These are phyloP conservation scores for Epistrophe eligans DNA, from an alignment of 2,888 invertebrate genomes.

Conservation along the genomic window DNA sequence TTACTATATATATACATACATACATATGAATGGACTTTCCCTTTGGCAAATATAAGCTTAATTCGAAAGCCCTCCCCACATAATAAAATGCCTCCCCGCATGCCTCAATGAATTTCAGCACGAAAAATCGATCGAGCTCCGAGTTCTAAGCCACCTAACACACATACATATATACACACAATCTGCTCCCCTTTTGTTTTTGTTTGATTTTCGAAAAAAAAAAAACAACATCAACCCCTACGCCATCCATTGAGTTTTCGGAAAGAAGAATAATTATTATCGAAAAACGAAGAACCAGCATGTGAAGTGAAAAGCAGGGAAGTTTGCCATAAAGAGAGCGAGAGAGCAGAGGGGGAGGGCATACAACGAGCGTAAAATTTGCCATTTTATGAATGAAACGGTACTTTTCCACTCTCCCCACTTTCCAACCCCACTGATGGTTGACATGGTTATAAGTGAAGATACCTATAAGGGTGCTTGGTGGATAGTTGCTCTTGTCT, in stretches of 20 bases:
- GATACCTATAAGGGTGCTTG: slow-evolving; percentile 28
- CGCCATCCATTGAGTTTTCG: neutral
- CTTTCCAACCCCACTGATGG: neutral
- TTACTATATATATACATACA: slow-evolving; percentile 23
- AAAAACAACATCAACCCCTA: slow-evolving; percentile 33
- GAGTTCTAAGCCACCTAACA: neutral
- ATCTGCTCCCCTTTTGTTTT: neutral
- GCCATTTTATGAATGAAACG: slow-evolving; percentile 68
- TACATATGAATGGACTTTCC: slow-evolving; percentile 24
- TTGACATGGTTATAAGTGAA: slow-evolving; percentile 13
- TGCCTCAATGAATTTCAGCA: slow-evolving; percentile 5
- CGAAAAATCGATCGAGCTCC: slow-evolving; percentile 74
- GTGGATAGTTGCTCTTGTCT: neutral
- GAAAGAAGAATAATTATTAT: neutral
- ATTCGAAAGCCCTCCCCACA: neutral
- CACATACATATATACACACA: neutral
- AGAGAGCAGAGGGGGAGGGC: too few species aligned
- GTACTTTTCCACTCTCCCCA: slow-evolving; percentile 20
- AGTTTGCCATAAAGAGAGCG: too few species aligned
- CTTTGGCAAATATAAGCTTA: neutral
- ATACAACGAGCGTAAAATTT: slow-evolving; percentile 64
- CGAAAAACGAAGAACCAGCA: slow-evolving; percentile 13
- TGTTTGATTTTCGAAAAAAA: slow-evolving; percentile 28
- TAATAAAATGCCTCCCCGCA: neutral
- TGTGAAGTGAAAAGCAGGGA: neutral